Evolutionary conservation across 2,797 vertebrate genomes (phyloP), one percentile per base, ranked within the genome.

Genomic region (Onychomys torridus): DNA sequence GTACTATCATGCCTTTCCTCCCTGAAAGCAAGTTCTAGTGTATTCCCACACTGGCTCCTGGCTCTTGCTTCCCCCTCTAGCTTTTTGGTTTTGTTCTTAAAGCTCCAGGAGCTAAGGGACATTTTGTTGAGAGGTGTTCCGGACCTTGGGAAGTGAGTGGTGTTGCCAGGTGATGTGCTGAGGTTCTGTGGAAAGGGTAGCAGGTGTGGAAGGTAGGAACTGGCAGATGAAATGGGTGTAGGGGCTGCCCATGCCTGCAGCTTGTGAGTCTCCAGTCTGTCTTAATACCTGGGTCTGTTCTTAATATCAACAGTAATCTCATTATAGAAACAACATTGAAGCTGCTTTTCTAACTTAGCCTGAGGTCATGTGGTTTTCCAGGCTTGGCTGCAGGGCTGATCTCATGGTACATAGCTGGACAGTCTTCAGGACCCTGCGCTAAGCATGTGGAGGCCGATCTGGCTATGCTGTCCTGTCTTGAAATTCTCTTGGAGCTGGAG

Each of bases 401-500:
- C 43, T 65, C 1, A 0, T 9, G 23, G 16, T 12, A 43, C 19
- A 43, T 19, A 3, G 2, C 46, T 0, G 0, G 7, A 6, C 1
- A 1, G 49, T 5, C 6, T 0, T 0, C 1, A 57, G 55, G 32
- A 25, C 49, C 52, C 87, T 16, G 4, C 0, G 0, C 78, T 25
- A 17, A 5, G 91, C 0, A 3, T 6, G 32, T 57, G 19, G 25
- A 78, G 40, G 83, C 23, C 14, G 5, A 6, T 25, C 0, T 11
- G 6, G 12, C 29, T 69, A 34, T 25, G 81, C 17, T 6, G 6
- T 7, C 6, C 46, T 6, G 3, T 79, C 86, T 46, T 57, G 43
- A 71, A 13, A 21, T 11, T 6, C 32, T 19, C 57, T 69, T 32
- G 11, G 46, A 25, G 9, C n/a, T 21, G 0, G 25, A 7, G 63